These are phyloP conservation scores for Globia sparganii DNA, from an alignment of 2,888 invertebrate species.

Conservation along the genomic window DNA sequence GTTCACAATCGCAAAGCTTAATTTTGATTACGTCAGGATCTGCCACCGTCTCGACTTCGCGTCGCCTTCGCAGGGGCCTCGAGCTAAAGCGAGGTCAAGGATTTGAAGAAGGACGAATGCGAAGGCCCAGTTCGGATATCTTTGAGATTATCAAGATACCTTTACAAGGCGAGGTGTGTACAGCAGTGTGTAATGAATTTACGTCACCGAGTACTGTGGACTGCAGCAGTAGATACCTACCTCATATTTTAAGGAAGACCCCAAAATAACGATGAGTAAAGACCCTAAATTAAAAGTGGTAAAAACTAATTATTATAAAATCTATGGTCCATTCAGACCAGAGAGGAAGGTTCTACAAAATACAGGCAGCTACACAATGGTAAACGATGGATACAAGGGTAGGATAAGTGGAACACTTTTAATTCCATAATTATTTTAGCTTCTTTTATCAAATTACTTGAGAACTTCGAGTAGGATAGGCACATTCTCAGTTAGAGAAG, in stretches of 20 bases:
- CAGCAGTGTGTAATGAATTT: not conserved
- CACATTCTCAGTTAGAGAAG: not conserved
- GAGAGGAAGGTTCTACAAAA: not conserved
- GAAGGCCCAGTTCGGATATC: not conserved
- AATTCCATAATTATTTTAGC: not conserved
- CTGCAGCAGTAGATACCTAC: not conserved
- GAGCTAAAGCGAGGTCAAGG: conserved; percentile 56
- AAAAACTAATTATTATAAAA: not conserved
- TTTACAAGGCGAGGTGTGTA: not conserved
- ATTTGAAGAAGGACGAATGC: conserved; percentile 53
- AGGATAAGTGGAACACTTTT: not conserved
- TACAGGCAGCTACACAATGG: not conserved
- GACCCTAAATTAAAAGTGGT: not conserved
- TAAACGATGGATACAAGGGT: not conserved
- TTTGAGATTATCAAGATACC: conserved; percentile 1
- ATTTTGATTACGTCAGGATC: conserved; percentile 49
- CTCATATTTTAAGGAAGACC: not conserved
- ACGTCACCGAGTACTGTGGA: not conserved
- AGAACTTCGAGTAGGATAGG: not conserved
- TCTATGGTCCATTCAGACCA: not conserved
- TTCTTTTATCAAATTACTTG: not conserved
- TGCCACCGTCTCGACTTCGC: conserved; percentile 45
- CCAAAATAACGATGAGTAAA: not conserved
- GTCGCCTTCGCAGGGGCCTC: conserved; percentile 38
- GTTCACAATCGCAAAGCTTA: conserved; percentile 1